Percentiles rank a stretch among this genome's conserved stretches.
These are phyloP conservation scores for Hippopotamus amphibius DNA, from an alignment of 2,113 vertebrate species.

Conservation along the genomic window DNA sequence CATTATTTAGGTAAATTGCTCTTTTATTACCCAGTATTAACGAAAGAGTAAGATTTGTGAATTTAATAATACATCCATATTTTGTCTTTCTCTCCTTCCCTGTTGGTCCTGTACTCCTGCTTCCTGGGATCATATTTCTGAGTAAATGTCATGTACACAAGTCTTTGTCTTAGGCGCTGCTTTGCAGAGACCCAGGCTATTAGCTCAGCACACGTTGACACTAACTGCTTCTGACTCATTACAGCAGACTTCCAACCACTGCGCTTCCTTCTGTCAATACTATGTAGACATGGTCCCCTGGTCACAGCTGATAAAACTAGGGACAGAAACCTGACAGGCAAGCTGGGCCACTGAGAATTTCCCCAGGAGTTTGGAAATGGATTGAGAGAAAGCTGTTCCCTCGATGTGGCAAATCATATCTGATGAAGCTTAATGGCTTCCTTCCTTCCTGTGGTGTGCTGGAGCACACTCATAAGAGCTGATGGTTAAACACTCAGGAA, in stretches of 20 bases:
- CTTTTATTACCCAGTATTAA: not conserved
- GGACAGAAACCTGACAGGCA: not conserved
- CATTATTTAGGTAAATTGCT: not conserved
- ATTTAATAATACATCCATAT: not conserved
- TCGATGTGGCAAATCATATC: not conserved
- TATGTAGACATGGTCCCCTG: not conserved
- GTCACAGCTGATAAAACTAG: not conserved
- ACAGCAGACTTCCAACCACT: not conserved
- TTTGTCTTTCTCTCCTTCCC: not conserved
- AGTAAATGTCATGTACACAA: not conserved
- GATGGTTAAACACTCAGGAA: not conserved
- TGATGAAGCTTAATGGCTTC: not conserved
- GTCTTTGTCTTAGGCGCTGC: not conserved
- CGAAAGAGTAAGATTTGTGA: not conserved
- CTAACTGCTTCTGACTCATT: not conserved
- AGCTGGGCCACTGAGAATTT: not conserved
- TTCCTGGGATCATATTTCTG: not conserved
- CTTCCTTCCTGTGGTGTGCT: not conserved
- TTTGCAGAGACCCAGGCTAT: not conserved
- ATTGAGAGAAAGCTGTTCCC: not conserved
- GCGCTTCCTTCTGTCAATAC: not conserved
- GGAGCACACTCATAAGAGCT: not conserved
- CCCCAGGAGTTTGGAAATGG: not conserved
- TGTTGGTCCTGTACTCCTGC: not conserved
- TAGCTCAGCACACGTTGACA: not conserved